A percentile compares a stretch with the other conserved stretches of the same genome.
These are phyloP conservation scores for Achroia grisella DNA, from an alignment of 1,140 invertebrate genomes.

Conservation along the genomic window DNA sequence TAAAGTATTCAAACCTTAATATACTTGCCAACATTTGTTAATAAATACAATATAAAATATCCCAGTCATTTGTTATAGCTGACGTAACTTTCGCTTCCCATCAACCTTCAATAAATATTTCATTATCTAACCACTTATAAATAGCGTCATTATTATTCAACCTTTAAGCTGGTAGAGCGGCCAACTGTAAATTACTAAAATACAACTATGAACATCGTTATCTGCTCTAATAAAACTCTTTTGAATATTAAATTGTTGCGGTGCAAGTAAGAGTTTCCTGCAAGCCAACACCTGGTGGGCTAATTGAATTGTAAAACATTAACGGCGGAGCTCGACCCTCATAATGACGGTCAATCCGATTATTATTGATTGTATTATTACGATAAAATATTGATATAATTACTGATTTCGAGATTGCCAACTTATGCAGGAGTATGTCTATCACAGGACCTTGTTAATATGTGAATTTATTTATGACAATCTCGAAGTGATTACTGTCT, in stretches of 20 bases:
- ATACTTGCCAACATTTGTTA: too few relatives aligned
- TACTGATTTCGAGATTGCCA: too few relatives aligned
- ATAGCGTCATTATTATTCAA: conserved; percentile 21
- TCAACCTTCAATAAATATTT: conserved; percentile 25
- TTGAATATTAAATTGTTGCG: conserved; percentile 55
- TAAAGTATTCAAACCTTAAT: too few relatives aligned
- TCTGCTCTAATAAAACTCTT: conserved; percentile 42
- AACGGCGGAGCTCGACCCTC: conserved; percentile 55
- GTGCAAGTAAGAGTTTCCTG: conserved; percentile 39
- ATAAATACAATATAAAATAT: not conserved
- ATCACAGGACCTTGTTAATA: too few relatives aligned
- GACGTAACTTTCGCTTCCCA: conserved; percentile 6
- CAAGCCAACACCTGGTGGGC: conserved; percentile 55
- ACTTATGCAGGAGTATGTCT: too few relatives aligned
- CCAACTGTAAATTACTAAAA: conserved; percentile 31
- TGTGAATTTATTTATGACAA: too few relatives aligned
- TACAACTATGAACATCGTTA: conserved; percentile 47
- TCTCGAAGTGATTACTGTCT: too few relatives aligned
- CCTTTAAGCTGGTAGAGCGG: conserved; percentile 18
- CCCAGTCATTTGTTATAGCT: conserved; percentile 14
- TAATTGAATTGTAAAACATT: conserved; percentile 72
- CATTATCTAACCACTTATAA: conserved; percentile 22
- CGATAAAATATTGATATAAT: too few relatives aligned
- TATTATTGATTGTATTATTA: conserved; percentile 38
- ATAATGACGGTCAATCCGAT: conserved; percentile 51